Evolutionary conservation across 2,797 vertebrate genomes (phyloP).

Genomic region (Cephalopachus bancanus): DNA sequence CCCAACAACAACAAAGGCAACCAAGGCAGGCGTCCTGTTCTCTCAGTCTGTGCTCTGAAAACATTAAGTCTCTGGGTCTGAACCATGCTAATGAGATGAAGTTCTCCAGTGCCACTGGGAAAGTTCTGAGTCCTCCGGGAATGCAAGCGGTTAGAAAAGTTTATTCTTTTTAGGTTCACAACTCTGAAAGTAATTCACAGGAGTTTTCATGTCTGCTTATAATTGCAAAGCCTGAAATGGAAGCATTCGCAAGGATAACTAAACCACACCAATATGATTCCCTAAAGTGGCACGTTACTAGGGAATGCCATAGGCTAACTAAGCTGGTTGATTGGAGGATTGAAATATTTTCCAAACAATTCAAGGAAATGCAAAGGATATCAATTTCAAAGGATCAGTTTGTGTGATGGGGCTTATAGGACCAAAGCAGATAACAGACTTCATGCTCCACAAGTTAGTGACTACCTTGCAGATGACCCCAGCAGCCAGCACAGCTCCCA

Average conservation of each 20-base stretch:
- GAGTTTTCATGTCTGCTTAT: constrained; percentile 30
- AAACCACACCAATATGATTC: constrained; percentile 72
- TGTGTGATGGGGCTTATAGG: constrained; percentile 76
- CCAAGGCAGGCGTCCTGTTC: not conserved
- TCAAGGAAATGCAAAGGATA: constrained; percentile 70
- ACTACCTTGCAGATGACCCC: not conserved
- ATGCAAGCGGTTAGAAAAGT: not conserved
- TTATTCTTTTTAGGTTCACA: not conserved
- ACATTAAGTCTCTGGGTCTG: not conserved
- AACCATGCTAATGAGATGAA: constrained; percentile 29
- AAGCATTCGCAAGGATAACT: constrained; percentile 68
- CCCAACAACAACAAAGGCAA: not conserved
- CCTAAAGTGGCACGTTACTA: constrained; percentile 55
- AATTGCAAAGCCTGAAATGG: constrained; percentile 72
- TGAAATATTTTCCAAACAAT: constrained; percentile 66
- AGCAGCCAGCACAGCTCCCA: too few species aligned
- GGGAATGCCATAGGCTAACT: constrained; percentile 53
- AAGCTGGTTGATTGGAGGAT: constrained; percentile 74
- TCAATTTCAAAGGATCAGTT: constrained; percentile 77
- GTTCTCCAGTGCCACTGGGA: not conserved
- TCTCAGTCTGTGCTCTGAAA: not conserved
- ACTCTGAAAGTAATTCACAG: constrained; percentile 23
- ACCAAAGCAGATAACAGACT: constrained; percentile 80
- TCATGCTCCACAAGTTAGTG: constrained; percentile 79
- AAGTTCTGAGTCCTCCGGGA: not conserved